These are phyloP conservation scores for Phyllostomus discolor DNA, from an alignment of 2,113 vertebrate species.

Conservation along the genomic window DNA sequence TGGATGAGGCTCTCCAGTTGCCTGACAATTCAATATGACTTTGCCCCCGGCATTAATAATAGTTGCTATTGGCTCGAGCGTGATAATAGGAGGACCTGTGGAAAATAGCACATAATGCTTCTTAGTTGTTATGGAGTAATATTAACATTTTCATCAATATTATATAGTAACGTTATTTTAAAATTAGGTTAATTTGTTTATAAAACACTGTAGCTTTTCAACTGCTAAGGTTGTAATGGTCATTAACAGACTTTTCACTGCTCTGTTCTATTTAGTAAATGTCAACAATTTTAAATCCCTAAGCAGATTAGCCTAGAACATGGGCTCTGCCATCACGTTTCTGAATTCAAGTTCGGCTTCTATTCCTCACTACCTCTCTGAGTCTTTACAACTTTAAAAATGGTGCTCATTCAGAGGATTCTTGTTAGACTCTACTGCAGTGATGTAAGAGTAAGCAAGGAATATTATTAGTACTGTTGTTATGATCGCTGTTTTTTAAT, in stretches of 20 bases:
- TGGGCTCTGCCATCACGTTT: not conserved
- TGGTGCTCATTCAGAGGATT: not conserved
- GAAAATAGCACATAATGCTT: not conserved
- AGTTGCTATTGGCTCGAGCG: slow-evolving; percentile 84
- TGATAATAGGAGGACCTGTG: slow-evolving; percentile 89
- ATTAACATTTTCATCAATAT: not conserved
- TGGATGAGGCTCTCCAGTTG: slow-evolving; percentile 89
- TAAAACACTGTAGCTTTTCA: not conserved
- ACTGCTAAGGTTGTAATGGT: not conserved
- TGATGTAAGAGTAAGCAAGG: not conserved
- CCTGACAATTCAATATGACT: slow-evolving; percentile 89
- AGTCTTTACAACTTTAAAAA: not conserved
- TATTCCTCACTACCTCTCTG: not conserved
- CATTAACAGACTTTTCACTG: not conserved
- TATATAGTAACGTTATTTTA: not conserved
- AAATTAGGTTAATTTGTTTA: not conserved
- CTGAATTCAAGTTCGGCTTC: not conserved
- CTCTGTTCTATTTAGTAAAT: not conserved
- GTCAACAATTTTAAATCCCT: not conserved
- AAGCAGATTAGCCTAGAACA: not conserved
- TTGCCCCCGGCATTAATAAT: slow-evolving; percentile 86
- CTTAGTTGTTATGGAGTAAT: not conserved
- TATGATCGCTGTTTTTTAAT: not conserved
- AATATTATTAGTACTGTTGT: not conserved
- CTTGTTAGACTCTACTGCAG: not conserved